Evolutionary conservation across 2,888 invertebrate species (phyloP).

Genomic region (Melipona beecheii): DNA sequence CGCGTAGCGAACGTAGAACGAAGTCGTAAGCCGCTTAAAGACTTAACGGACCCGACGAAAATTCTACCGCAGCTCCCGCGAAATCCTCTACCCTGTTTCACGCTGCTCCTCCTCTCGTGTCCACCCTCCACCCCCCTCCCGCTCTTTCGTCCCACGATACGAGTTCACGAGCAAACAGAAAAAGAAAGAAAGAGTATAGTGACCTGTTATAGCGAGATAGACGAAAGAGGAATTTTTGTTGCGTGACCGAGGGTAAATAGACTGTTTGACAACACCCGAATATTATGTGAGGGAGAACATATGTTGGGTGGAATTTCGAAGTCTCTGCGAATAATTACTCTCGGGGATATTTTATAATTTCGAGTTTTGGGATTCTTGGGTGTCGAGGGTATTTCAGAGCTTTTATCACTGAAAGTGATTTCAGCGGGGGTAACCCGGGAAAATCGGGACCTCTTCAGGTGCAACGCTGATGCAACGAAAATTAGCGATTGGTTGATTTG

Average conservation of each 20-base stretch:
- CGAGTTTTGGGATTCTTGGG: too few relatives aligned
- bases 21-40: constrained; percentile 82
- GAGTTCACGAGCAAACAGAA: constrained; percentile 19
- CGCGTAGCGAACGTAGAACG: constrained; percentile 60
- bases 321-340: too few relatives aligned
- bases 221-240: constrained; percentile 14
- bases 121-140: background rate
- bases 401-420: too few relatives aligned
- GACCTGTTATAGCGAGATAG: constrained; percentile 25
- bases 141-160: background rate
- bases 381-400: too few relatives aligned
- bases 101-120: constrained; percentile 22
- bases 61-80: constrained; percentile 73
- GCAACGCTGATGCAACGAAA: too few relatives aligned
- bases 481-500: too few relatives aligned
- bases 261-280: background rate
- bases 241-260: background rate
- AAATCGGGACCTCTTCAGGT: too few relatives aligned
- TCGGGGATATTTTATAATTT: too few relatives aligned
- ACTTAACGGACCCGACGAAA: constrained; percentile 81
- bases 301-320: too few relatives aligned
- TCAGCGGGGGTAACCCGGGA: too few relatives aligned
- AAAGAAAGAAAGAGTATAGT: constrained; percentile 5
- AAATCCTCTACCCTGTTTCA: constrained; percentile 54
- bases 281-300: background rate